These are phyloP conservation scores for Xiphophorus birchmanni DNA, from an alignment of 2,797 vertebrate genomes.

Conservation along the genomic window DNA sequence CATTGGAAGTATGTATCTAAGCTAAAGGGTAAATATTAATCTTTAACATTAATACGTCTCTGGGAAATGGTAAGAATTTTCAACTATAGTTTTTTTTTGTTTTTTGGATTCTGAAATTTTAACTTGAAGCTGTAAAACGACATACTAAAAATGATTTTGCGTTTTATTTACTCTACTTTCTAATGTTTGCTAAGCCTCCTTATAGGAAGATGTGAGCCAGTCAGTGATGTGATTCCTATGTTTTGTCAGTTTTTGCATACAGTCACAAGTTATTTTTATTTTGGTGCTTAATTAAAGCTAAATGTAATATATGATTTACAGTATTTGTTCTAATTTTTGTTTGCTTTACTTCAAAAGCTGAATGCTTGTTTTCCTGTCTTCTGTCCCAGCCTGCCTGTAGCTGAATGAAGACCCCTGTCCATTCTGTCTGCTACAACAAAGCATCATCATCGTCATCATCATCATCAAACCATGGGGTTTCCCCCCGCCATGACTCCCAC, in stretches of 20 bases:
- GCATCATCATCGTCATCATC: slow-evolving; percentile 58
- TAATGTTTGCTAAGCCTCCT: not conserved
- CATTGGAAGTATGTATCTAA: not conserved
- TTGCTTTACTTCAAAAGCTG: not conserved
- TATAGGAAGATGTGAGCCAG: not conserved
- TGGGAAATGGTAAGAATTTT: not conserved
- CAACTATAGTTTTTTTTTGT: not conserved
- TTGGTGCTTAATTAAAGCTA: not conserved
- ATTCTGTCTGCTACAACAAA: slow-evolving; percentile 52
- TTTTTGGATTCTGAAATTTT: not conserved
- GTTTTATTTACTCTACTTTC: not conserved
- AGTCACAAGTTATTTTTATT: not conserved
- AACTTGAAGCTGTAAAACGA: not conserved
- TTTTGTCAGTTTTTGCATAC: not conserved
- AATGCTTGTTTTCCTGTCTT: not conserved
- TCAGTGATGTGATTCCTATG: not conserved
- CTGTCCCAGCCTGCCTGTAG: slow-evolving; percentile 29
- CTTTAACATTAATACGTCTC: not conserved
- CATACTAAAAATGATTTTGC: not conserved
- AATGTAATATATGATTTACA: not conserved
- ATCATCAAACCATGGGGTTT: slow-evolving; percentile 51
- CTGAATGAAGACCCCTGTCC: slow-evolving; percentile 45
- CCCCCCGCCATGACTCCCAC: slow-evolving; percentile 18
- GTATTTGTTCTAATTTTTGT: not conserved
- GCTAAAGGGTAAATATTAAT: not conserved